Base-by-base conservation (phyloP, 2,797 vertebrate species). In the Halcyon badia region DNA sequence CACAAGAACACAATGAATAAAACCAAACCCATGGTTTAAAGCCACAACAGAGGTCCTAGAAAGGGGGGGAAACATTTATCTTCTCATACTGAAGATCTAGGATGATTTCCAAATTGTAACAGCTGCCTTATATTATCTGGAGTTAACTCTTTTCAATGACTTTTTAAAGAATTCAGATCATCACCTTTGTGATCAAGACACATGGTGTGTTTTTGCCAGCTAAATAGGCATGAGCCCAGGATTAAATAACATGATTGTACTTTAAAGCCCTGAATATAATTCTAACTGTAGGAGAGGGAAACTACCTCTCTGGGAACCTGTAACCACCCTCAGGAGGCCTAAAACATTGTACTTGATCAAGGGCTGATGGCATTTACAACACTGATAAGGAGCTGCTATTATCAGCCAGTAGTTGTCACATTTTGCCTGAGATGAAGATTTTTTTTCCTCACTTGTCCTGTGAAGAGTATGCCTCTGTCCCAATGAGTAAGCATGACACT, bases 371-470 rank as follows among this genome's bases (percentile, higher is more conserved):
- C n/a, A 37, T 72, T 71, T 60, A 31, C 49, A 37, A 1, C 31
- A 39, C n/a, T 18, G 91, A 92, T 94, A 91, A 89, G 83, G 35
- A 84, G 30, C 64, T 73, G 54, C 24, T 31, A 30, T 52, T 76
- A 82, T 68, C 83, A 87, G 42, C 0, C 1, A 79, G 73, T 18
- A 62, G 22, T 78, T 96, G 65, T 9, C 83, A 68, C 65, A 6
- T 88, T 85, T 73, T 51, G 41, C n/a, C 41, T 2, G 28, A 93
- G 61, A 93, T 88, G 60, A 81, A 88, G 61, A 51, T 56, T 42
- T 42, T 62, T 62, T 70, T 6, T 42, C 33, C 37, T 81, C 49
- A 6, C 52, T 37, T 60, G 25, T 78, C 20, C 77, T 39, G 68
- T 65, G 82, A 64, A 73, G 64, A 83, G 5, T 44, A 24, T n/a